Base-by-base conservation (phyloP, 2,113 vertebrate species). In the Eleginops maclovinus region DNA sequence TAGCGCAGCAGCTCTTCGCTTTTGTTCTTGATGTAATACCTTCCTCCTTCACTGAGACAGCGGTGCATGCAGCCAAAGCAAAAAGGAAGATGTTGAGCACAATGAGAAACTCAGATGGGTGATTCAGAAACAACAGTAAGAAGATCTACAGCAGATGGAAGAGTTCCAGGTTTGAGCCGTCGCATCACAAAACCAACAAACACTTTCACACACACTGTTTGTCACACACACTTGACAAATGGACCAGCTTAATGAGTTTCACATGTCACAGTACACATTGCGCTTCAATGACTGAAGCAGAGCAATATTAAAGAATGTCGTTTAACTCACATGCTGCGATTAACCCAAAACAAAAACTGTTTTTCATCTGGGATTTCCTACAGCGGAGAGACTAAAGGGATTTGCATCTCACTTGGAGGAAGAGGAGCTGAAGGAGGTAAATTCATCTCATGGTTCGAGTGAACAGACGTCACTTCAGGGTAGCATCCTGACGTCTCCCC, bases 21-120 rank as follows among this genome's bases (percentile, higher is more conserved):
- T 84, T 74, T 82, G 72, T 83, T 86, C 70, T 69, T 80, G 65
- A 86, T 74, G 86, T 85, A 84, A 91, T 69, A 79, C 78, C 78
- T 88, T 77, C 56, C 65, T 86, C 82, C 75, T 82, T 81, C 58
- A 82, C 55, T 17, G 13, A 83, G 81, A 83, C 82, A 72, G 77
- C 19, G 1, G 36, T 10, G 36, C 67, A 24, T 65, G 63, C 8
- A 72, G 77, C 76, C 81, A 81, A 67, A 73, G 36, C 44, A 77
- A 64, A 78, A 75, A 69, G 58, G 64, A 78, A 61, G 71, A 71
- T 50, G 78, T 47, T 49, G 64, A 63, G 70, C 71, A 72, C 59
- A 82, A 77, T 60, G 65, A 75, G 58, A 87, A 81, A 80, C 44
- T 78, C 68, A 71, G 72, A 85, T 31, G 67, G 46, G 66, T 76